phyloP scores from a whole-genome alignment of 2,797 vertebrate genomes.

The Thaleichthys pacificus region DNA sequence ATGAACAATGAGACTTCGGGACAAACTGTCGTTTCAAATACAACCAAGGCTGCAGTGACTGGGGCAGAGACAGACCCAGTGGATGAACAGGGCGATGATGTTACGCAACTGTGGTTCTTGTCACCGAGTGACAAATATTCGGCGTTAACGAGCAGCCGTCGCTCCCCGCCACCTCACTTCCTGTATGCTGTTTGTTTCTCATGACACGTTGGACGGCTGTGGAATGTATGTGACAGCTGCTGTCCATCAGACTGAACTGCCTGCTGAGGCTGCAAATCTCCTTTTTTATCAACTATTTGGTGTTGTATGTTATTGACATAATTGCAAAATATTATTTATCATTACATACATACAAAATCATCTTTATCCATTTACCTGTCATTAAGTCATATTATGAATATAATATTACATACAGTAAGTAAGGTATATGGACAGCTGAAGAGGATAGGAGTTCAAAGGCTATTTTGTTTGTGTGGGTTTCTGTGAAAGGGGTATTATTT shows the following conservation, averaged over 20 bases:
- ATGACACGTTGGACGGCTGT: neutral
- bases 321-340: neutral
- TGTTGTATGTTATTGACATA: no score
- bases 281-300: no score
- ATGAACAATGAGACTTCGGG: conserved; percentile 29
- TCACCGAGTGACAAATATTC: conserved; percentile 26
- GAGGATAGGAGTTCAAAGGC: no score
- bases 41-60: conserved; percentile 7
- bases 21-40: conserved; percentile 40
- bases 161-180: conserved; percentile 3
- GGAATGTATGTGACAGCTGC: neutral
- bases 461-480: no score
- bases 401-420: no score
- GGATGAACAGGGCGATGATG: conserved; percentile 53
- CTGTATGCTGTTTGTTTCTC: neutral
- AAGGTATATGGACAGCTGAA: no score
- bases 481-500: neutral
- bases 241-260: no score
- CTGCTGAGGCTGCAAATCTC: no score
- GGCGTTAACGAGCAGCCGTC: conserved; percentile 30
- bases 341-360: neutral
- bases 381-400: no score
- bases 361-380: neutral
- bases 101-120: conserved; percentile 59
- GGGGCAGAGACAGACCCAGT: conserved; percentile 34